Evolutionary conservation across 1,140 invertebrate species (phyloP).

Genomic region (Drosophila miranda): DNA sequence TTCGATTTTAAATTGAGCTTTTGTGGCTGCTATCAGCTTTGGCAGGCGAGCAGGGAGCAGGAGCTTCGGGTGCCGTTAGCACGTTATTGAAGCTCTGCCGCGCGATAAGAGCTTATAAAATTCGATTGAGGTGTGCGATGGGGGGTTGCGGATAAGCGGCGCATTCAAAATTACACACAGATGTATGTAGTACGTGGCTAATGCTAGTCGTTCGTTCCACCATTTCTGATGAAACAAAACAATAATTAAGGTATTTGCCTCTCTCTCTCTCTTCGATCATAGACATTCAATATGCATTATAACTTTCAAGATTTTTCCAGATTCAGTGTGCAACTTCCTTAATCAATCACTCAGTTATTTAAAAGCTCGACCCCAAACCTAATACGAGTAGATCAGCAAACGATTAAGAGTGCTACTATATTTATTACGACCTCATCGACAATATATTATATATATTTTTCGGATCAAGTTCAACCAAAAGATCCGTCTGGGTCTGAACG

Average conservation of each 20-base stretch:
- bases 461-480: constrained; percentile 3
- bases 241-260: constrained; percentile 31
- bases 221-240: constrained; percentile 36
- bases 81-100: constrained; percentile 65
- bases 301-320: constrained; percentile 40
- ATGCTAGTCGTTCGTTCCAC: constrained; percentile 49
- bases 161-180: constrained; percentile 53
- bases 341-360: constrained; percentile 3
- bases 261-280: neutral
- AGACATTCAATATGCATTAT: constrained; percentile 7
- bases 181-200: constrained; percentile 28
- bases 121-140: constrained; percentile 28
- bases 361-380: constrained; percentile 5
- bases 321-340: constrained; percentile 28
- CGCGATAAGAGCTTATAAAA: constrained; percentile 56
- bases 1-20: constrained; percentile 48
- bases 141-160: constrained; percentile 8
- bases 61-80: constrained; percentile 52
- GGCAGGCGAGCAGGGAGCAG: neutral
- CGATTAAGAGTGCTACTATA: constrained; percentile 22
- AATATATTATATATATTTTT: constrained; percentile 1
- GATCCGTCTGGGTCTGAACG: too few species aligned
- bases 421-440: constrained; percentile 4
- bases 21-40: constrained; percentile 53
- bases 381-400: constrained; percentile 1